These are phyloP conservation scores for Gephyroberyx darwinii DNA, from an alignment of 2,797 vertebrate species.

Conservation along the genomic window DNA sequence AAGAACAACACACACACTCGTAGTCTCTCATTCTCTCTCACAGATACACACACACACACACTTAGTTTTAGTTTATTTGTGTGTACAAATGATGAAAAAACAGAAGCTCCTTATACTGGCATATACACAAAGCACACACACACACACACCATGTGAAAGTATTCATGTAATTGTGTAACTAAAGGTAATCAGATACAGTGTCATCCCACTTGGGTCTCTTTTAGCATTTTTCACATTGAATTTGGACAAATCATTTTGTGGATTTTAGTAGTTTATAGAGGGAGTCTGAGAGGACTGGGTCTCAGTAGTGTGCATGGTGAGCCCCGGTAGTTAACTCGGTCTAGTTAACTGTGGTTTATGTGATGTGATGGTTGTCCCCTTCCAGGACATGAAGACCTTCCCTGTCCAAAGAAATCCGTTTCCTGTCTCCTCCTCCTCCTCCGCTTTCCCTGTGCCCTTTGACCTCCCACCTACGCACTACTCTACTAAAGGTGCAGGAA, in stretches of 20 bases:
- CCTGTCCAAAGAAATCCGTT: slow-evolving; percentile 77
- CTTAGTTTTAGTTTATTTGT: neutral
- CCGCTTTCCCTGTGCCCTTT: slow-evolving; percentile 82
- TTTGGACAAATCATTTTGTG: no score
- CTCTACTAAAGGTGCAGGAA: slow-evolving; percentile 74
- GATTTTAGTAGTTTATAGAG: no score
- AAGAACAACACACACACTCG: slow-evolving; percentile 75
- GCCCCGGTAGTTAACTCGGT: no score
- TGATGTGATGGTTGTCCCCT: slow-evolving; percentile 20
- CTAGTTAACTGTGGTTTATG: neutral
- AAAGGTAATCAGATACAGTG: no score
- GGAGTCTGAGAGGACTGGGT: no score
- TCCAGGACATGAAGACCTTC: slow-evolving; percentile 81
- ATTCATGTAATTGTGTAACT: no score
- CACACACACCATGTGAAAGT: no score
- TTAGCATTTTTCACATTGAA: no score
- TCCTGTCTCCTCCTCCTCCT: slow-evolving; percentile 71
- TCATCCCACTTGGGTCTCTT: no score
- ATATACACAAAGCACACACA: no score
- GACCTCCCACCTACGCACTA: slow-evolving; percentile 83
- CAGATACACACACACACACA: slow-evolving; percentile 13
- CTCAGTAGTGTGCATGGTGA: no score
- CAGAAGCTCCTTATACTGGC: no score
- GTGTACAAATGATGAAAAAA: neutral
- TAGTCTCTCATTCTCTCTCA: neutral